Evolutionary conservation across 1,140 invertebrate species (phyloP).

Genomic region (Bicyclus anynana): DNA sequence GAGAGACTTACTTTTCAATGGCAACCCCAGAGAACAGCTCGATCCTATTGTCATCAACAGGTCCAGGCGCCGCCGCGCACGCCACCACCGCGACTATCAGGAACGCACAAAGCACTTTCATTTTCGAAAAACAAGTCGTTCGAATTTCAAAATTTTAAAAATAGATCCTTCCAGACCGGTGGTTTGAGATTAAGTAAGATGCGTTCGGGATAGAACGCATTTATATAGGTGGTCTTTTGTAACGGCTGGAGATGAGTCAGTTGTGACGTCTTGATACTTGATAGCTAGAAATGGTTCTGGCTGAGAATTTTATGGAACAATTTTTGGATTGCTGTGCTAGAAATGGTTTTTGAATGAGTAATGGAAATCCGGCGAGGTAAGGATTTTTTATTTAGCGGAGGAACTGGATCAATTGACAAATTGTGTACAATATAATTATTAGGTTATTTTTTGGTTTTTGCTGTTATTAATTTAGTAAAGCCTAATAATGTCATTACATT

Average conservation of each 20-base stretch:
- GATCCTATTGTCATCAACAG: constrained; percentile 48
- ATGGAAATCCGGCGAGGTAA: too few species aligned
- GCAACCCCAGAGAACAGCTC: constrained; percentile 64
- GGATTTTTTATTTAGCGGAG: too few species aligned
- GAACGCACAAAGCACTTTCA: constrained; percentile 55
- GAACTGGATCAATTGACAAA: too few species aligned
- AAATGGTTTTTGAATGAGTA: constrained; percentile 1
- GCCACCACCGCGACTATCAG: constrained; percentile 41
- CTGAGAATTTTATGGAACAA: not conserved
- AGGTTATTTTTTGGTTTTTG: too few species aligned
- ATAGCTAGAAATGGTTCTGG: not conserved
- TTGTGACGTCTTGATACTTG: constrained; percentile 43
- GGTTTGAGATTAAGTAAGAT: constrained; percentile 52
- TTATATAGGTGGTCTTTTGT: constrained; percentile 50
- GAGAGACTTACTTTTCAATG: constrained; percentile 67
- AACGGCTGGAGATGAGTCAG: constrained; percentile 17
- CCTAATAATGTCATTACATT: too few species aligned
- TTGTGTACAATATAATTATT: too few species aligned
- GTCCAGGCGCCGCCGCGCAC: constrained; percentile 39
- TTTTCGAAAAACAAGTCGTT: constrained; percentile 28
- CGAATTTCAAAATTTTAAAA: not conserved
- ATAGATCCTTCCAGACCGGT: constrained; percentile 29
- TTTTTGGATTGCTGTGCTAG: not conserved
- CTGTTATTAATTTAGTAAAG: too few species aligned
- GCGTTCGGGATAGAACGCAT: constrained; percentile 30